A percentile compares a stretch with the other conserved stretches of the same genome.
Conservation (phyloP, 1,140 invertebrate genomes). For the Bombyx mori region ASM3026992v2 NC_085133.1:4620001-4620500, state of each 20-base stretch:
- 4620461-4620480: no score
- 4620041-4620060: slow-evolving; percentile 25
- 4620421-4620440: no score
- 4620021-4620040: slow-evolving; percentile 1
- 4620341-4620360: no score
- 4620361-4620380: no score
- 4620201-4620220: slow-evolving; percentile 45
- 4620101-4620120: slow-evolving; percentile 65
- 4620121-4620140: slow-evolving; percentile 62
- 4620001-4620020: not conserved
- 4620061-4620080: slow-evolving; percentile 54
- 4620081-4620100: slow-evolving; percentile 65
- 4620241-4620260: slow-evolving; percentile 11
- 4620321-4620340: no score
- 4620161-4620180: slow-evolving; percentile 47
- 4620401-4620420: no score
- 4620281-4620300: slow-evolving; percentile 10
- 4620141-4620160: slow-evolving; percentile 35
- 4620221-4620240: slow-evolving; percentile 18
- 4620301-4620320: not conserved
- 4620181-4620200: slow-evolving; percentile 58
- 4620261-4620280: slow-evolving; percentile 18
- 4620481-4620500: no score
- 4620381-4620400: no score
- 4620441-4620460: no score